Evolutionary conservation across 2,113 vertebrate genomes (phyloP).

Genomic region (Corythaeola cristata): DNA sequence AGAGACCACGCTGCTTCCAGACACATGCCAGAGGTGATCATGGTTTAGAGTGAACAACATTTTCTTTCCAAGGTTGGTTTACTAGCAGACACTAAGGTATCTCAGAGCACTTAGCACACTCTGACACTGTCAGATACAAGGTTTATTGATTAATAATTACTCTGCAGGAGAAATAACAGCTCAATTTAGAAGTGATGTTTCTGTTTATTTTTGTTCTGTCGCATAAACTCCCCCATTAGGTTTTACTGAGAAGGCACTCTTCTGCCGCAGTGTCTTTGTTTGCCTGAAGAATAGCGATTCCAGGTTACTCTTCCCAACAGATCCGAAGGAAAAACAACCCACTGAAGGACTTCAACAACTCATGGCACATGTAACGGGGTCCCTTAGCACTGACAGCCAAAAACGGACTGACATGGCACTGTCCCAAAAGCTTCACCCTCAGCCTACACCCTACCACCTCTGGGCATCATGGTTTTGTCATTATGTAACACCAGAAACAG

Average conservation of each 20-base stretch:
- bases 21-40: neutral
- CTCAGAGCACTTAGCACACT: neutral
- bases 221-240: neutral
- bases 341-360: neutral
- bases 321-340: neutral
- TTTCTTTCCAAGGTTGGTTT: neutral
- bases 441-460: neutral
- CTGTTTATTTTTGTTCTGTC: neutral
- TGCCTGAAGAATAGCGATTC: neutral
- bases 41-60: neutral
- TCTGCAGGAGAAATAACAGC: neutral
- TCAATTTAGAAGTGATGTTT: neutral
- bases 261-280: neutral
- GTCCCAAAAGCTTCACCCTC: neutral
- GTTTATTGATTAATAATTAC: slow-evolving; percentile 44
- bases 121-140: neutral
- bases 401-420: neutral
- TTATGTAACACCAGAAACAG: neutral
- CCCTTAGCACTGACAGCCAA: neutral
- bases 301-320: neutral
- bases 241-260: neutral
- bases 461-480: neutral
- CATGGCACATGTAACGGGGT: neutral
- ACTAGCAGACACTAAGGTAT: neutral
- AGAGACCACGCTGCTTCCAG: neutral